These are phyloP conservation scores for Myathropa florea DNA, from an alignment of 2,888 invertebrate species.

Conservation along the genomic window DNA sequence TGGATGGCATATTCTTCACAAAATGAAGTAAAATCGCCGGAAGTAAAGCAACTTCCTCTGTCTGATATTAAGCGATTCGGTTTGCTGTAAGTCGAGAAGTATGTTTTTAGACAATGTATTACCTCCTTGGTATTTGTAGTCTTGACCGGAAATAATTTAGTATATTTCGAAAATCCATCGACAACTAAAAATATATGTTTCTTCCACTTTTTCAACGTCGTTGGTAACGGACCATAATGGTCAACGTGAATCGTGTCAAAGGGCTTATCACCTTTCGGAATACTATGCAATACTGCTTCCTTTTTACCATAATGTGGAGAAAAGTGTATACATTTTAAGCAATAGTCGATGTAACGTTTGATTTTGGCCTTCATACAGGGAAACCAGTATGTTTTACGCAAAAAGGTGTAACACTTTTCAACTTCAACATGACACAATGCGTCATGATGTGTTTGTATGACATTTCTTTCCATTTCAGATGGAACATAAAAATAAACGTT, in stretches of 20 bases:
- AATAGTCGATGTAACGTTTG: constrained; percentile 1
- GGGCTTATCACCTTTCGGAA: too few relatives aligned
- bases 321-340: constrained; percentile 66
- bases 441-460: too few relatives aligned
- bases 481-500: constrained; percentile 45
- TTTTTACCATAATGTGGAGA: constrained; percentile 72
- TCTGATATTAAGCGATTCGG: constrained; percentile 17
- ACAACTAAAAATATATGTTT: constrained; percentile 7
- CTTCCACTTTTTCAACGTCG: too few relatives aligned
- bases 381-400: constrained; percentile 29
- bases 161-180: not conserved
- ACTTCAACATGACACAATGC: not conserved
- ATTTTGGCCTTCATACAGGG: constrained; percentile 30
- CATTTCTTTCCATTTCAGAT: not conserved
- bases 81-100: constrained; percentile 10
- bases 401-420: constrained; percentile 3
- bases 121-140: not conserved
- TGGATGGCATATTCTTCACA: not conserved
- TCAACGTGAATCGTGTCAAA: too few relatives aligned
- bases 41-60: constrained; percentile 4
- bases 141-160: not conserved
- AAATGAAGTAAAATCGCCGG: constrained; percentile 8
- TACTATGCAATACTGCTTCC: too few relatives aligned
- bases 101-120: constrained; percentile 9
- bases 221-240: too few relatives aligned